These are phyloP conservation scores for Corythaeola cristata DNA, from an alignment of 2,113 vertebrate genomes.

Conservation along the genomic window DNA sequence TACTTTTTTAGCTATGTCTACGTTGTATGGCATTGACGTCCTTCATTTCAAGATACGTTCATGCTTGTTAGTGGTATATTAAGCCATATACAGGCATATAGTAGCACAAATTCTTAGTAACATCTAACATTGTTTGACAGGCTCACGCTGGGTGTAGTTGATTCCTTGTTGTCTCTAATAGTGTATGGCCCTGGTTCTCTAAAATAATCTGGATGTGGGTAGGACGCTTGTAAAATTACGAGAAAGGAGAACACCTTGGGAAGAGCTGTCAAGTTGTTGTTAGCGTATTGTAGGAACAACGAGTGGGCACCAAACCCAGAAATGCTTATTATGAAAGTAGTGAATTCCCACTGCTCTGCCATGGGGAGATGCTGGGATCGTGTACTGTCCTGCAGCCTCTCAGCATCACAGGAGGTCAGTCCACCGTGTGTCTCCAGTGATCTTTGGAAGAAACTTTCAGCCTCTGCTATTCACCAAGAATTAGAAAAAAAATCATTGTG, in stretches of 20 bases:
- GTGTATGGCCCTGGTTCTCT: accelerated
- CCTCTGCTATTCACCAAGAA: neutral
- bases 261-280: neutral
- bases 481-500: neutral
- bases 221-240: neutral
- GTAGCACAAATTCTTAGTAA: neutral
- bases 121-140: neutral
- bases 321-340: neutral
- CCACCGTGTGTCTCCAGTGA: neutral
- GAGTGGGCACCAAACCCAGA: accelerated
- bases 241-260: neutral
- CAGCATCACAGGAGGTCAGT: neutral
- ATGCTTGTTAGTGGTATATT: neutral
- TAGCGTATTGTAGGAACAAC: neutral
- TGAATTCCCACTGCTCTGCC: neutral
- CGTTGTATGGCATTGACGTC: neutral
- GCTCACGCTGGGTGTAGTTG: neutral
- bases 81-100: neutral
- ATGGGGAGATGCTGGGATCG: accelerated
- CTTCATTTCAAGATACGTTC: neutral
- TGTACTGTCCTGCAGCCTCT: neutral
- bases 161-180: neutral
- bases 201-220: neutral
- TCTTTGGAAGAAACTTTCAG: neutral
- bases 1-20: neutral